Base-by-base conservation (phyloP, 2,797 vertebrate species). In the Notolabrus celidotus region DNA sequence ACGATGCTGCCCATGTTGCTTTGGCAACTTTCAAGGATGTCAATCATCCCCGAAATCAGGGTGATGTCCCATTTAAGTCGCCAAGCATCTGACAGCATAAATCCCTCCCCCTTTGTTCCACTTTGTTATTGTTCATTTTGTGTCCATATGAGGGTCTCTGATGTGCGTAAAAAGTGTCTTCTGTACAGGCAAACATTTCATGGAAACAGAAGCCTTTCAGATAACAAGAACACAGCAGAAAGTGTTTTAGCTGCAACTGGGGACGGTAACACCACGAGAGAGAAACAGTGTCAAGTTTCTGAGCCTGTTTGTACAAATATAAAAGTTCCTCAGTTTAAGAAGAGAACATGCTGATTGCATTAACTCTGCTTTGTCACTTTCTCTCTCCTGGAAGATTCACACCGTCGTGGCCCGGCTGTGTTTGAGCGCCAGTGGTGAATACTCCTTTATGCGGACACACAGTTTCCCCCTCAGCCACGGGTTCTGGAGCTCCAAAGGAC, bases 361-460 rank as follows among this genome's bases (percentile, higher is more conserved):
- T 25, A 33, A n/a, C 25, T 59, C n/a, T 36, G 27, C 19, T 4
- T 8, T 20, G n/a, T 45, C 14, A 45, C 7, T 3, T 19, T 47
- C 20, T 56, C 51, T 23, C 57, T 50, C 14, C 31, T 29, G 34
- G 27, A 60, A 17, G 22, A 7, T n/a, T 93, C 86, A 93, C 69
- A 97, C 96, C 0, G 95, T 96, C 67, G 96, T 97, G 3, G 95
- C 96, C 0, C 93, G 92, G 73, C 95, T 93, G 0, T 94, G 93
- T 74, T 95, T 95, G 49, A 96, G 93, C 1, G 95, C 90, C 51
- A 97, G 92, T 0, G 96, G 95, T 4, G 96, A 97, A 0, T 95
- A 95, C 80, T 96, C 96, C 86, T 95, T 96, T 76, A 97, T 94
- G 46, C 96, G 95, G 17, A 98, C 93, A 0, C 92, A 96, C 63